phyloP scores from a whole-genome alignment of 2,797 vertebrate species.

The Sciurus carolinensis region DNA sequence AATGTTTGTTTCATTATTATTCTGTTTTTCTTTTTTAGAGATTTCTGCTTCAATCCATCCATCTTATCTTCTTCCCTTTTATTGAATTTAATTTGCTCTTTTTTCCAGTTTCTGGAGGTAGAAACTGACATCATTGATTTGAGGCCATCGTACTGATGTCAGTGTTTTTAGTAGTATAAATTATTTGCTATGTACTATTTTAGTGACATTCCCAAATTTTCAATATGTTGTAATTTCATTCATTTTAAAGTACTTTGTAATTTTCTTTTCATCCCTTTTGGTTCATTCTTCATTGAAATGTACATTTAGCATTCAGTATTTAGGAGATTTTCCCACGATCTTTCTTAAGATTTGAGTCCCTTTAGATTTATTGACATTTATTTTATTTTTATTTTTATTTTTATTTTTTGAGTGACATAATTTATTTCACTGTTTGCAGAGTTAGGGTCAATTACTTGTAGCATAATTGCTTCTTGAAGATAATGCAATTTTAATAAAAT shows the following conservation, averaged over 20 bases:
- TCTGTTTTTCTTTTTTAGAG: background rate
- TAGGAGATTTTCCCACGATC: background rate
- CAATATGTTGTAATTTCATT: constrained; percentile 14
- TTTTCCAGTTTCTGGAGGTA: background rate
- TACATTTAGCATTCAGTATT: background rate
- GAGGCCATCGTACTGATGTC: background rate
- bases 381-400: too few species aligned
- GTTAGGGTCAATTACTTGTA: constrained; percentile 80
- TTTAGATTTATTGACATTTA: background rate
- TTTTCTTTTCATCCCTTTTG: constrained; percentile 41
- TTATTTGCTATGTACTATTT: background rate
- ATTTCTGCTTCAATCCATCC: background rate
- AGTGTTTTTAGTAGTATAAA: background rate
- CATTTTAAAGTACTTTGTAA: background rate
- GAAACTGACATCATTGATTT: background rate
- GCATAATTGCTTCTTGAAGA: constrained; percentile 75
- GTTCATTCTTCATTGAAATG: background rate
- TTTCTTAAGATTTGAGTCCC: background rate
- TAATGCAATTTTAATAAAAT: constrained; percentile 53
- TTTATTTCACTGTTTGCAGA: constrained; percentile 76
- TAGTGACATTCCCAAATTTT: background rate
- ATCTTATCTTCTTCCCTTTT: background rate
- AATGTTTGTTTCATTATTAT: background rate
- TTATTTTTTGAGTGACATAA: constrained; percentile 52
- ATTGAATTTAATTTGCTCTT: background rate